These are phyloP conservation scores for Stenotaenia linearis DNA, from an alignment of 2,888 invertebrate species.

Conservation along the genomic window DNA sequence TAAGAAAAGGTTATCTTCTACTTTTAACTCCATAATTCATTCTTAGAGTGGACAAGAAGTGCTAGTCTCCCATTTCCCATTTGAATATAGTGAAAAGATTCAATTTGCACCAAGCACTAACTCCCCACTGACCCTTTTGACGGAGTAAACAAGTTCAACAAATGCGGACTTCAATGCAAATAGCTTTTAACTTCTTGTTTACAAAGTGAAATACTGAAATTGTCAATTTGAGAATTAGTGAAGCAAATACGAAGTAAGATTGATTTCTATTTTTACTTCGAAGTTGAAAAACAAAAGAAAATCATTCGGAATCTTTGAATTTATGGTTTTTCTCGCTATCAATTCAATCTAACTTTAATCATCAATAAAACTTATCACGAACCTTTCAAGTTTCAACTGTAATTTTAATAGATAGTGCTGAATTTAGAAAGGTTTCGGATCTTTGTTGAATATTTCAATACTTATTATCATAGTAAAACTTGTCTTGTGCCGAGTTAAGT, in stretches of 20 bases:
- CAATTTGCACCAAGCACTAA: neutral
- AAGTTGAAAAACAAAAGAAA: neutral
- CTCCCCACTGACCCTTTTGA: neutral
- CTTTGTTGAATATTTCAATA: neutral
- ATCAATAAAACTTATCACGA: neutral
- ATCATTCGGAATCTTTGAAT: neutral
- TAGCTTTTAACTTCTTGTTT: neutral
- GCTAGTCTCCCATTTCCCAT: neutral
- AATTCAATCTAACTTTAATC: neutral
- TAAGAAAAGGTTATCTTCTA: neutral
- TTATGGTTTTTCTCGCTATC: neutral
- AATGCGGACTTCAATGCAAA: neutral
- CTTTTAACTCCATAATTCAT: neutral
- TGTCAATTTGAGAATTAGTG: no score
- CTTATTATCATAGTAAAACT: neutral
- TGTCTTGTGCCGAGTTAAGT: no score
- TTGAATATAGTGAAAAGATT: neutral
- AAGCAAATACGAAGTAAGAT: neutral
- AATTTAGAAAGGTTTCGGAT: neutral
- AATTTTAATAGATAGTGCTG: neutral
- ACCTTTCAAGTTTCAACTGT: no score
- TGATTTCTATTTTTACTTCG: neutral
- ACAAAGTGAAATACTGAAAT: neutral
- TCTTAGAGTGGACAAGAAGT: neutral
- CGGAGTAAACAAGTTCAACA: neutral